Evolutionary conservation across 2,113 vertebrate species (phyloP), one percentile per base, ranked within the genome.

Genomic region (Erythrocebus patas): DNA sequence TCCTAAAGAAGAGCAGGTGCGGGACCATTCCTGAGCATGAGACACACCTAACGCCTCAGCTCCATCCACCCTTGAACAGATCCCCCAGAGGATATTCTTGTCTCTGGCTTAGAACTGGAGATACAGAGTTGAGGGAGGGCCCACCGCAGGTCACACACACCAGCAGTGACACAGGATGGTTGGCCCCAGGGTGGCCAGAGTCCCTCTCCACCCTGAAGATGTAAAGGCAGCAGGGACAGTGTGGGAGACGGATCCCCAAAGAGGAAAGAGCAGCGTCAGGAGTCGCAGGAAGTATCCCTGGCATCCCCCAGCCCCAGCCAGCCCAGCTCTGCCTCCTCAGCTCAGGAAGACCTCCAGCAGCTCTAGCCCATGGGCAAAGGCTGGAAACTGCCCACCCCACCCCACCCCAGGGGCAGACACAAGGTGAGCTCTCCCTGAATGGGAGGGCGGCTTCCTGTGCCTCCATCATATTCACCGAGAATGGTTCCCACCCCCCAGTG

Each of bases 201-300:
- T n/a, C 23, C 61, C 79, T 80, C 68, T 45, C 12, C 17, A 3
- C 35, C 3, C 52, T 3, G 40, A 79, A 87, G 18, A 27, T 32
- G 57, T 0, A 3, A 38, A 68, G 59, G 68, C 40, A 25, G 52
- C 79, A 27, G 32, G 83, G 27, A 72, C 6, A 1, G 72, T 13
- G 8, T 1, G 30, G 6, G 27, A 16, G 7, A 25, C 10, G 11
- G 20, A 14, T 13, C 66, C 64, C 16, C 4, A 57, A 22, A n/a
- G 20, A 6, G 38, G 91, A 88, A 76, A 17, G n/a, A 8, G 2
- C 0, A 10, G 78, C 13, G 7, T 27, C 35, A 12, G 14, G 10
- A 6, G 61, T 17, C 20, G 1, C 3, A 0, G 0, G 25, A 22
- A 72, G 66, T 1, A 6, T 14, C 27, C 6, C 0, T 2, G 1